These are phyloP conservation scores for Drosophila demipolita DNA, from an alignment of 2,888 invertebrate genomes.

Conservation along the genomic window DNA sequence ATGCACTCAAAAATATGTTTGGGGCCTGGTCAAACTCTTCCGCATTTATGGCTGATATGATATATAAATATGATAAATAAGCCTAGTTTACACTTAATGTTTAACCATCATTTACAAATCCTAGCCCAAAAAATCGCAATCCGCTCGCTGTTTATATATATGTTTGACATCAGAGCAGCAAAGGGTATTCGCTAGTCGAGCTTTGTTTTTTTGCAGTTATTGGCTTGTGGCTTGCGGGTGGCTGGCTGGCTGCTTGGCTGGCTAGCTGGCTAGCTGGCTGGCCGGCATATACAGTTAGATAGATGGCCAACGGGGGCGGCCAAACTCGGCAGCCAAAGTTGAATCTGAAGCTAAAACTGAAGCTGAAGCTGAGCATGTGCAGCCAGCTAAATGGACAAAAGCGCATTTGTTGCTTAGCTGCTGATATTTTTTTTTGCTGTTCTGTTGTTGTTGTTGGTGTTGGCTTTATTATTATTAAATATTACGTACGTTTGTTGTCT, in stretches of 20 bases:
- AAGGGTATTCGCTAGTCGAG: neutral
- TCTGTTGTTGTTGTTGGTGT: slow-evolving; percentile 22
- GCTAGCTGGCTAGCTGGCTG: neutral
- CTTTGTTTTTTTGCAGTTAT: neutral
- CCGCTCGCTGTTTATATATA: neutral
- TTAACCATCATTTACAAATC: accelerated
- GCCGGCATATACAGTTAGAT: slow-evolving; percentile 24
- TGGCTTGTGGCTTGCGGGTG: slow-evolving; percentile 37
- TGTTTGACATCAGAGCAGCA: neutral
- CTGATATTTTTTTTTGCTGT: slow-evolving; percentile 19
- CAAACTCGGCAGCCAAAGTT: slow-evolving; percentile 2
- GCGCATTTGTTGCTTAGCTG: slow-evolving; percentile 29
- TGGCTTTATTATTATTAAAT: slow-evolving; percentile 77
- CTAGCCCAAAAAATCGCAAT: neutral
- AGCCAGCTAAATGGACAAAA: slow-evolving; percentile 45
- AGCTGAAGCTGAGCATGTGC: slow-evolving; percentile 46
- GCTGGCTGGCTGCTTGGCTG: slow-evolving; percentile 1
- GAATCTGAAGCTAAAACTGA: slow-evolving; percentile 20
- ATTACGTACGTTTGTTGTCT: slow-evolving; percentile 75
- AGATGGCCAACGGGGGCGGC: slow-evolving; percentile 56
- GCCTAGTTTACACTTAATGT: neutral
- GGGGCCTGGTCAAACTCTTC: neutral
- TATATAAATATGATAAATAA: no score
- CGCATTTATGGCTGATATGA: no score
- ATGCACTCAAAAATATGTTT: neutral